Conservation (phyloP, 2,113 vertebrate genomes). For the Osmerus mordax region DNA sequence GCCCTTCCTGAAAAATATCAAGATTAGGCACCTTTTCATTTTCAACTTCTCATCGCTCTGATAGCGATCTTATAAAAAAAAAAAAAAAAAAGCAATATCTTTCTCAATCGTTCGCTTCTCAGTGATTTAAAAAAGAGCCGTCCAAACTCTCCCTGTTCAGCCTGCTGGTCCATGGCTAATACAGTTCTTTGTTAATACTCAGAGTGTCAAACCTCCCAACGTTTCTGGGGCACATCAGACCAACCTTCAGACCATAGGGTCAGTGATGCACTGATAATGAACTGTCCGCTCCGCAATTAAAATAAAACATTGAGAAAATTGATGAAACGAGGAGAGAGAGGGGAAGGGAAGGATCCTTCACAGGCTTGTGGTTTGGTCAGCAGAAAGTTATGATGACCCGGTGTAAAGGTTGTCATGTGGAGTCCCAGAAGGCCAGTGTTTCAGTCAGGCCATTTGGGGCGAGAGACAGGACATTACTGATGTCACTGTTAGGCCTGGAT, state of each 20-base stretch:
- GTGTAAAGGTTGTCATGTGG: slow-evolving; percentile 32
- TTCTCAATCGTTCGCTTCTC: neutral
- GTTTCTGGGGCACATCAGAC: slow-evolving; percentile 45
- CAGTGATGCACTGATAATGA: slow-evolving; percentile 69
- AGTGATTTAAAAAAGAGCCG: neutral
- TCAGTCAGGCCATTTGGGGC: slow-evolving; percentile 12
- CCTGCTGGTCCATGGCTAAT: too few species aligned
- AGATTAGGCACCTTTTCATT: neutral
- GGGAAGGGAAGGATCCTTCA: slow-evolving; percentile 25
- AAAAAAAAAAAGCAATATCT: too few species aligned
- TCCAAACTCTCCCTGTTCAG: neutral
- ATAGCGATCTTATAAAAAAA: neutral
- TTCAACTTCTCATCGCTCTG: neutral
- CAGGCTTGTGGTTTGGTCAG: slow-evolving; percentile 48
- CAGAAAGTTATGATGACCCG: slow-evolving; percentile 26
- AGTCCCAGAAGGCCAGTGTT: slow-evolving; percentile 21
- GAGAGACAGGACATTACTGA: slow-evolving; percentile 23
- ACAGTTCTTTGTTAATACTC: too few species aligned
- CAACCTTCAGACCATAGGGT: slow-evolving; percentile 67
- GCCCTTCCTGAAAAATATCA: neutral
- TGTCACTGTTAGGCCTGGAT: slow-evolving; percentile 22
- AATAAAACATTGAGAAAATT: slow-evolving; percentile 66
- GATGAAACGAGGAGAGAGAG: slow-evolving; percentile 30
- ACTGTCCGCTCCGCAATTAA: slow-evolving; percentile 72
- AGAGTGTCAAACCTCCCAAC: neutral